Conservation (phyloP, 2,113 vertebrate genomes). For the Myrmophylax atrothorax region DNA sequence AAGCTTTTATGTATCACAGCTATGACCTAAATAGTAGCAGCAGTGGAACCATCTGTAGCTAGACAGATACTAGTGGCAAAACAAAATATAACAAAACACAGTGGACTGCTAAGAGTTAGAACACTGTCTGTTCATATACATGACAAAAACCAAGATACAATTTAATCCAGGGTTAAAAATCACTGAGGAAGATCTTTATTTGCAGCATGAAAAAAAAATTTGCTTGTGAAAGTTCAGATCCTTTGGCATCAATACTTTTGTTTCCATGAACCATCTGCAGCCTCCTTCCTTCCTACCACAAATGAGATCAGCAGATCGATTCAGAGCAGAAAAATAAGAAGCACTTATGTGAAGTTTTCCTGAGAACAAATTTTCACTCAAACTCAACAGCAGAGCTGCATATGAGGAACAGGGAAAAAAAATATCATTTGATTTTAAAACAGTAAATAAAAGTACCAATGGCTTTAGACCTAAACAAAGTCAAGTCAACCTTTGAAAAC, state of each 20-base stretch:
- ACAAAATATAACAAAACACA: not conserved
- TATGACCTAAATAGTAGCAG: not conserved
- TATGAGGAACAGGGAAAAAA: not conserved
- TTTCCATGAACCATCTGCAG: not conserved
- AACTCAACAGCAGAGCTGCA: not conserved
- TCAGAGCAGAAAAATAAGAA: not conserved
- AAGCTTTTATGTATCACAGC: not conserved
- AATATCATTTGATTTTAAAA: not conserved
- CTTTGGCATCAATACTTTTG: not conserved
- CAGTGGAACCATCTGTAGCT: not conserved
- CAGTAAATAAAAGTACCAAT: not conserved
- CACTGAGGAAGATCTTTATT: not conserved
- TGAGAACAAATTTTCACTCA: not conserved
- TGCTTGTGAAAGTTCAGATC: not conserved
- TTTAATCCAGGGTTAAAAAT: not conserved
- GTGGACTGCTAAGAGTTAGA: not conserved
- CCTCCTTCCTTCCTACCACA: not conserved
- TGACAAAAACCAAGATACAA: not conserved
- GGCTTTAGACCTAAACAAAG: not conserved
- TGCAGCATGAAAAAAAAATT: not conserved
- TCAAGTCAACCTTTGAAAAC: not conserved
- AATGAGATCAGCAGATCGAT: not conserved
- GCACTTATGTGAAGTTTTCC: not conserved
- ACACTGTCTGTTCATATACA: not conserved
- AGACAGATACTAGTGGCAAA: not conserved